These are phyloP conservation scores for Parelbella ahira DNA, from an alignment of 2,888 invertebrate species.

Conservation along the genomic window DNA sequence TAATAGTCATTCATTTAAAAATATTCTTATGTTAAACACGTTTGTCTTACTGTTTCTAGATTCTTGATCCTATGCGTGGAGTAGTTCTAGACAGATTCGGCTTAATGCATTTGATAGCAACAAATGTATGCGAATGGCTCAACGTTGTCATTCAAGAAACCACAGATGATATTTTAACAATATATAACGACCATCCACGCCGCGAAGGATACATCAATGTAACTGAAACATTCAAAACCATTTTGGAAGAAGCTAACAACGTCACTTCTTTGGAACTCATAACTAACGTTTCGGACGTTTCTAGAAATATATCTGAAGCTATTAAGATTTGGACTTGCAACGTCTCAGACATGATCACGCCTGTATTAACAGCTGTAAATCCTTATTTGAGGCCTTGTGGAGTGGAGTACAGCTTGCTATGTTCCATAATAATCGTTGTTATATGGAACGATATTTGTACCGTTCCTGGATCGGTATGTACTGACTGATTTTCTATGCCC, in stretches of 20 bases:
- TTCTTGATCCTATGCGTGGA: conserved; percentile 69
- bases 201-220: too few species aligned
- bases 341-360: conserved; percentile 79
- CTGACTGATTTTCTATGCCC: too few species aligned
- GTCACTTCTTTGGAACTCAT: conserved; percentile 35
- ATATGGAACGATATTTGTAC: conserved; percentile 89
- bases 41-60: too few species aligned
- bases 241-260: conserved; percentile 45
- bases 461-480: conserved; percentile 68
- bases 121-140: conserved; percentile 96
- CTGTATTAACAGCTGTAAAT: conserved; percentile 83
- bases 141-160: conserved; percentile 93
- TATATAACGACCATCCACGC: too few species aligned
- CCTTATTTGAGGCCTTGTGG: conserved; percentile 91
- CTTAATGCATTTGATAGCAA: conserved; percentile 95
- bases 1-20: too few species aligned
- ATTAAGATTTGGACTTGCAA: conserved; percentile 61
- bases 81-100: conserved; percentile 86
- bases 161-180: conserved; percentile 87
- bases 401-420: conserved; percentile 90
- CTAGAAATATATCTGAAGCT: conserved; percentile 40
- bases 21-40: too few species aligned
- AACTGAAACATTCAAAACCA: too few species aligned
- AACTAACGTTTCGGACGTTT: not conserved
- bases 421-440: conserved; percentile 88